Evolutionary conservation across 2,888 invertebrate species (phyloP).

Genomic region (Galerucella nymphaeae): DNA sequence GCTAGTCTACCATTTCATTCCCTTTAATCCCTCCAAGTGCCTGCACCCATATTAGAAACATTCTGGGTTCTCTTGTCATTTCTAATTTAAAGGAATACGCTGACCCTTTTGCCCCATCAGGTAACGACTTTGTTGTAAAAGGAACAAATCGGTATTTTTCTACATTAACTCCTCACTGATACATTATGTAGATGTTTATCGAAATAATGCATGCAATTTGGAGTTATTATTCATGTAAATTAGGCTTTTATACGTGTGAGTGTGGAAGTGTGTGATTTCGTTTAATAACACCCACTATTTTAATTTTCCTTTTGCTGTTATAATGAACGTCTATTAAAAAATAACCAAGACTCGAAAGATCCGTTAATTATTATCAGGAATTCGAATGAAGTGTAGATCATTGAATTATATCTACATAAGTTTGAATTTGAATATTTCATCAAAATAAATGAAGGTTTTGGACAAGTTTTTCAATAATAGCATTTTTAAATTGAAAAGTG

Average conservation of each 20-base stretch:
- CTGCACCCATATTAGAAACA: no score
- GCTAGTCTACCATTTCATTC: no score
- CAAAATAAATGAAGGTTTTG: no score
- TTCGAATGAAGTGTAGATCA: not conserved
- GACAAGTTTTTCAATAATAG: no score
- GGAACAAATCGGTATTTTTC: slow-evolving; percentile 39
- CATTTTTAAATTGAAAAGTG: no score
- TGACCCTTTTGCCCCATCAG: slow-evolving; percentile 4
- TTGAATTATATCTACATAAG: not conserved
- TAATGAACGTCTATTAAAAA: slow-evolving; percentile 35
- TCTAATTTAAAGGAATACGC: not conserved
- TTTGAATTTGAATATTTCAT: not conserved
- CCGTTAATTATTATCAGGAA: slow-evolving; percentile 35
- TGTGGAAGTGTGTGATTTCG: slow-evolving; percentile 60
- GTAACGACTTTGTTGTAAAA: slow-evolving; percentile 32
- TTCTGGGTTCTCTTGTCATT: no score
- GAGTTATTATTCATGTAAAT: slow-evolving; percentile 64
- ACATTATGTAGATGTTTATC: slow-evolving; percentile 60
- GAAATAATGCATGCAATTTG: slow-evolving; percentile 61
- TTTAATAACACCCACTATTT: slow-evolving; percentile 60
- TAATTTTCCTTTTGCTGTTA: slow-evolving; percentile 38
- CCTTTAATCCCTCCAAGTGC: no score
- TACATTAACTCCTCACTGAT: slow-evolving; percentile 40
- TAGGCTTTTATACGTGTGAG: slow-evolving; percentile 61
- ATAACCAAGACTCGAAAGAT: slow-evolving; percentile 32